Evolutionary conservation across 53 echinoderm and acorn worm genomes (phyloP).

Genomic region (Stichopus horrens): DNA sequence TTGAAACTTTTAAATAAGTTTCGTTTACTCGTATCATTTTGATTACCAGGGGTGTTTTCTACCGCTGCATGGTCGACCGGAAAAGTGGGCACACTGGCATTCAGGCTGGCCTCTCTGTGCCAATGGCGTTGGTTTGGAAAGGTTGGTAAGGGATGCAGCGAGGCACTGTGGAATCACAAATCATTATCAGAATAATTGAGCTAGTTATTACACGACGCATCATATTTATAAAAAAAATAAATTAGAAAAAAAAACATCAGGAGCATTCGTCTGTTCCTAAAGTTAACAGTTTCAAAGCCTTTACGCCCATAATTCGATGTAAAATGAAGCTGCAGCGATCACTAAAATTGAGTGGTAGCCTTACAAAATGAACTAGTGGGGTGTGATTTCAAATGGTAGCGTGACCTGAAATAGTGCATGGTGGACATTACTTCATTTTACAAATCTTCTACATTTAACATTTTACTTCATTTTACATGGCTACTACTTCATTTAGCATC

Average conservation of each 20-base stretch:
- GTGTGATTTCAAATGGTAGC: too few species aligned
- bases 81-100: background rate
- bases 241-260: too few species aligned
- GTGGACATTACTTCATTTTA: too few species aligned
- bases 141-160: background rate
- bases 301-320: too few species aligned
- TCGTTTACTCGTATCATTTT: background rate
- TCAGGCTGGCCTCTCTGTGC: slow-evolving; percentile 25
- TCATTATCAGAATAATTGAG: background rate
- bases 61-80: background rate
- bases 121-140: slow-evolving; percentile 14
- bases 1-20: slow-evolving; percentile 24
- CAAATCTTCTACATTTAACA: too few species aligned
- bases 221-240: too few species aligned
- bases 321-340: too few species aligned
- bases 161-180: slow-evolving; percentile 15
- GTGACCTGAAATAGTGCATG: too few species aligned
- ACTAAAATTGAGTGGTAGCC: too few species aligned
- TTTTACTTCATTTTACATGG: too few species aligned
- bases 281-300: background rate
- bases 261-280: background rate
- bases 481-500: too few species aligned
- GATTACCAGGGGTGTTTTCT: background rate
- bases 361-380: too few species aligned
- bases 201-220: background rate